A percentile compares a stretch with the other conserved stretches of the same genome.
Conservation (phyloP, 1,140 invertebrate species). For the Drosophila dunni region DNA sequence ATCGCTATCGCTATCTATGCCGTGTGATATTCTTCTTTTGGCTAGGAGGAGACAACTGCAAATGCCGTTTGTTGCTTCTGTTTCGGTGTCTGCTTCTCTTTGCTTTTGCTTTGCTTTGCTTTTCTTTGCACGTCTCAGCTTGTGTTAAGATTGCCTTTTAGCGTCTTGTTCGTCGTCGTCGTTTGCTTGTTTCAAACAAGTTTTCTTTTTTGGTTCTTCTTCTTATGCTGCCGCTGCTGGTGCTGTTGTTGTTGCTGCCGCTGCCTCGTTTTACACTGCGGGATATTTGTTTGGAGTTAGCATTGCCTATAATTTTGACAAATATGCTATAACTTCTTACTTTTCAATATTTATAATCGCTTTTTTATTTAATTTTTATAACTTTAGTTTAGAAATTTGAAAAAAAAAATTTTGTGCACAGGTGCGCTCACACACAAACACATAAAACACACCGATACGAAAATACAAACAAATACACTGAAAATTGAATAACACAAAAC, state of each 20-base stretch:
- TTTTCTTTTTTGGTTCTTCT: conserved; percentile 70
- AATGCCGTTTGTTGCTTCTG: conserved; percentile 50
- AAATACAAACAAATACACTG: conserved; percentile 47
- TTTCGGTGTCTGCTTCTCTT: conserved; percentile 3
- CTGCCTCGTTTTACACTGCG: conserved; percentile 54
- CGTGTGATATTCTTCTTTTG: conserved; percentile 33
- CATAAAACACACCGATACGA: conserved; percentile 16
- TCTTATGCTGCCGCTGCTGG: conserved; percentile 34
- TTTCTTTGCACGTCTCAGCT: conserved; percentile 44
- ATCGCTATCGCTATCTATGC: conserved; percentile 20
- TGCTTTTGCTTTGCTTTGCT: conserved; percentile 42
- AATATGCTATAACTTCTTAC: conserved; percentile 15
- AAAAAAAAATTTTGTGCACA: conserved; percentile 19
- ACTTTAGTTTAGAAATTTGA: conserved; percentile 10
- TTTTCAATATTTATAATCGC: conserved; percentile 3
- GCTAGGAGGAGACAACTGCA: conserved; percentile 33
- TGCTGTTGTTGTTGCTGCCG: conserved; percentile 17
- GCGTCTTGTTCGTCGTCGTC: conserved; percentile 44
- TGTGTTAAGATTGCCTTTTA: conserved; percentile 56
- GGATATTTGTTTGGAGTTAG: conserved; percentile 43
- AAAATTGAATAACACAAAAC: conserved; percentile 72
- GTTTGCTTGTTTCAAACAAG: conserved; percentile 71
- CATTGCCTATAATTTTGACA: conserved; percentile 36
- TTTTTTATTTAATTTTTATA: conserved; percentile 11
- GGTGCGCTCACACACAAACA: conserved; percentile 2